Evolutionary conservation across 2,113 vertebrate species (phyloP).

Genomic region (Ascaphus truei): DNA sequence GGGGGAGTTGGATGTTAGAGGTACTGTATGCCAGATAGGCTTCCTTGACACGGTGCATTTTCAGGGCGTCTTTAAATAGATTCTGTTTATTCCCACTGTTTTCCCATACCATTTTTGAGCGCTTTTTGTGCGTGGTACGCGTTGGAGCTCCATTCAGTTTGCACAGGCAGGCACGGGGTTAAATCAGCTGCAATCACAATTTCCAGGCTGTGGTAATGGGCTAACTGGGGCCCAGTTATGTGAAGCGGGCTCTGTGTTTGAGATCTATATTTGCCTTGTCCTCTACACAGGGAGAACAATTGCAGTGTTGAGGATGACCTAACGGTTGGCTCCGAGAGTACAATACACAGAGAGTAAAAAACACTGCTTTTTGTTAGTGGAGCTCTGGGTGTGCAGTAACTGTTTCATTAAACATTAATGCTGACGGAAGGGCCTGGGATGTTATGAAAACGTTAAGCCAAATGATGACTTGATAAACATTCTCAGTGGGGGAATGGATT

Average conservation of each 20-base stretch:
- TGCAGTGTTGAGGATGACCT: slow-evolving; percentile 15
- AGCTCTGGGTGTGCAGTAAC: neutral
- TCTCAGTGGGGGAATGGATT: too few relatives aligned
- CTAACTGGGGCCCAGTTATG: neutral
- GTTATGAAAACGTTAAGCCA: too few relatives aligned
- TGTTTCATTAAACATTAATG: neutral
- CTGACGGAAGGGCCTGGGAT: too few relatives aligned
- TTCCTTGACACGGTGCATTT: too few relatives aligned
- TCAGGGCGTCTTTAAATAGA: too few relatives aligned
- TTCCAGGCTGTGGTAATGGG: neutral
- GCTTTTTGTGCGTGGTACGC: too few relatives aligned
- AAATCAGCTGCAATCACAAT: neutral
- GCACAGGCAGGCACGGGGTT: neutral
- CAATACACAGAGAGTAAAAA: slow-evolving; percentile 5
- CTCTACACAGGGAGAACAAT: slow-evolving; percentile 9
- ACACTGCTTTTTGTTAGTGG: neutral
- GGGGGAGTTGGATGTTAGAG: too few relatives aligned
- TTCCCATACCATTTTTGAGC: too few relatives aligned
- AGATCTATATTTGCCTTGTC: slow-evolving; percentile 22
- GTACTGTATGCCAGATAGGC: too few relatives aligned
- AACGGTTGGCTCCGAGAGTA: neutral
- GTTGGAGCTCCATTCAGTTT: too few relatives aligned
- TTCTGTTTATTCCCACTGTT: too few relatives aligned
- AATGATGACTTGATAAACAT: too few relatives aligned
- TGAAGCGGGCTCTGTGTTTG: neutral